Evolutionary conservation across 2,113 vertebrate species (phyloP).

Genomic region (Azemiops feae): DNA sequence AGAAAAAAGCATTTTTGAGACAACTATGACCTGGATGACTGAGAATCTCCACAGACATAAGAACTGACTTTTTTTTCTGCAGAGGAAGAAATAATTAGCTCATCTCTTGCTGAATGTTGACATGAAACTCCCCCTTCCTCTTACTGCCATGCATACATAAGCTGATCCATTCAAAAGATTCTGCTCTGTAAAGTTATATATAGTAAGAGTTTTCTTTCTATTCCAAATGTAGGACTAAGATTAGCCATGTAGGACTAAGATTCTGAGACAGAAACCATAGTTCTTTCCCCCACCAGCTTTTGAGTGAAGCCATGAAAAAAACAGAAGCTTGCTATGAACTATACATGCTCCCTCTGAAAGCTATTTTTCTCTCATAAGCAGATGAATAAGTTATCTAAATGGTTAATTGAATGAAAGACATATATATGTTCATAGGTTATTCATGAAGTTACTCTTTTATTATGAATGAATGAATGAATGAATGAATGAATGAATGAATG

Average conservation of each 20-base stretch:
- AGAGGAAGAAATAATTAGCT: neutral
- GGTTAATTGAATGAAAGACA: neutral
- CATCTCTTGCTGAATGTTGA: neutral
- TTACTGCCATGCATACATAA: neutral
- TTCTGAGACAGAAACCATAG: neutral
- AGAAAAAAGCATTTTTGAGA: neutral
- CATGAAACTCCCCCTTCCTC: neutral
- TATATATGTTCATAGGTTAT: neutral
- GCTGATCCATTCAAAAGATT: neutral
- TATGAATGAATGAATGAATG: neutral
- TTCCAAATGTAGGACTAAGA: neutral
- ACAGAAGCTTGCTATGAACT: neutral
- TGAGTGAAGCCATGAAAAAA: neutral
- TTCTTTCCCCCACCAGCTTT: neutral
- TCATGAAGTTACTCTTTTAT: neutral
- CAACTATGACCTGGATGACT: neutral
- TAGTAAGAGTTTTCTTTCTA: neutral
- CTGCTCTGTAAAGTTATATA: neutral
- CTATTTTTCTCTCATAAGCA: neutral
- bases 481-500: neutral
- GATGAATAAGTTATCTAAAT: neutral
- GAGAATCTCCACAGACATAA: neutral
- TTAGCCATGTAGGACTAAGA: neutral
- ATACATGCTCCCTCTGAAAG: neutral
- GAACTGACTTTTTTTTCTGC: neutral